Conservation (phyloP, 2,888 invertebrate genomes). For the Cepaea hortensis region DNA sequence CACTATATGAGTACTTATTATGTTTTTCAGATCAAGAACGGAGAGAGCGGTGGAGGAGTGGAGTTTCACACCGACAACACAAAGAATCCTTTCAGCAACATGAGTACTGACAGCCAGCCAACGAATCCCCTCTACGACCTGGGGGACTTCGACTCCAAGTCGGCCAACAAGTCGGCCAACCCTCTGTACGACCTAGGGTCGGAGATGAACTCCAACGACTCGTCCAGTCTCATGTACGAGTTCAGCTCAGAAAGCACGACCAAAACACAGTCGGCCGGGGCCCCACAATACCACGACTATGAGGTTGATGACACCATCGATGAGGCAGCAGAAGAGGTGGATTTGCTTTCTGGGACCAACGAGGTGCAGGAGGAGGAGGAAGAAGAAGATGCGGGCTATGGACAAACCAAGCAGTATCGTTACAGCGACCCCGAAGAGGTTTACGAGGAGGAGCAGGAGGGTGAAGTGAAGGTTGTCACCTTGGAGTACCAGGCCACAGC, state of each 20-base stretch:
- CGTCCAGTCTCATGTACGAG: constrained; percentile 56
- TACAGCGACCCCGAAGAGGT: not conserved
- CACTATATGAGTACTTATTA: not conserved
- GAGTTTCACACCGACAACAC: constrained; percentile 23
- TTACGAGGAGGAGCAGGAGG: not conserved
- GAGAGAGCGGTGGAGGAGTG: constrained; percentile 22
- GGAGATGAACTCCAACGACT: constrained; percentile 1
- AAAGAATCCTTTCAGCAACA: not conserved
- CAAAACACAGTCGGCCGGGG: not conserved
- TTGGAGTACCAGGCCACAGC: not conserved
- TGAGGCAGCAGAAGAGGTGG: constrained; percentile 10
- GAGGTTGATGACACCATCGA: not conserved
- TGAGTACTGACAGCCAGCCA: constrained; percentile 29
- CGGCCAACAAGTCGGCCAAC: constrained; percentile 1
- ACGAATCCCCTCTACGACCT: constrained; percentile 19
- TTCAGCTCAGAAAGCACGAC: constrained; percentile 25
- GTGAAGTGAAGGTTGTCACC: not conserved
- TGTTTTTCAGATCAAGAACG: constrained; percentile 28
- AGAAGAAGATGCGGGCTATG: not conserved
- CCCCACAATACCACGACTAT: constrained; percentile 28
- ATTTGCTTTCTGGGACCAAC: constrained; percentile 26
- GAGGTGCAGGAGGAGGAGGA: not conserved
- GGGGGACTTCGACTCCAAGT: constrained; percentile 52
- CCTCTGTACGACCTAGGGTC: constrained; percentile 52
- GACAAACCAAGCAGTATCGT: not conserved